These are phyloP conservation scores for Thunnus thynnus DNA, from an alignment of 2,113 vertebrate genomes.

Conservation along the genomic window DNA sequence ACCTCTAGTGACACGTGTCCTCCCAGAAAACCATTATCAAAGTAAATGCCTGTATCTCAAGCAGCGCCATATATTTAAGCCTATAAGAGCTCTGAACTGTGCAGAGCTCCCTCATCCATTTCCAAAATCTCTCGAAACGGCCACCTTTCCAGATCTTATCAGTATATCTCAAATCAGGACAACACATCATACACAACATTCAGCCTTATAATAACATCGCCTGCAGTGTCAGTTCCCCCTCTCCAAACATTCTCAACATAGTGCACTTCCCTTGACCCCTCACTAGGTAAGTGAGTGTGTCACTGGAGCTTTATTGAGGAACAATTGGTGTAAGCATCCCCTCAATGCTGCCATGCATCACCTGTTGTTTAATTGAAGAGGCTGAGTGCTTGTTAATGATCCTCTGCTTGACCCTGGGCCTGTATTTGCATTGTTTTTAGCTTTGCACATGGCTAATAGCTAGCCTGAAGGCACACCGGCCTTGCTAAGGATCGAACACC, in stretches of 20 bases:
- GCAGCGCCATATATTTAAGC: constrained; percentile 46
- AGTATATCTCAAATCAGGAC: constrained; percentile 22
- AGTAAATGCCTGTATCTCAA: constrained; percentile 48
- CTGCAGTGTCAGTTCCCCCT: constrained; percentile 19
- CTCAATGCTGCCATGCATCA: constrained; percentile 72
- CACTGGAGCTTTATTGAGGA: constrained; percentile 72
- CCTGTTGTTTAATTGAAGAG: constrained; percentile 81
- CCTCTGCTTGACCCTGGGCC: constrained; percentile 70
- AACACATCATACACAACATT: constrained; percentile 25
- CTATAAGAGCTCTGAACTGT: constrained; percentile 19
- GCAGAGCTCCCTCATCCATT: constrained; percentile 23
- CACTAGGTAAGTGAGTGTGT: constrained; percentile 62
- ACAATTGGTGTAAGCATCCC: constrained; percentile 71
- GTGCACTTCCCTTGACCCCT: constrained; percentile 68
- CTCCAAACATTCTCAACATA: constrained; percentile 32
- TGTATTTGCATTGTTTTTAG: constrained; percentile 83
- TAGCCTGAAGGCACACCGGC: constrained; percentile 66
- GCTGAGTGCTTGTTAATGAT: constrained; percentile 77
- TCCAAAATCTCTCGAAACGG: constrained; percentile 26
- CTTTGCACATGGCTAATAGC: constrained; percentile 82
- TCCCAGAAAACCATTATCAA: constrained; percentile 55
- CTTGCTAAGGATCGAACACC: constrained; percentile 78
- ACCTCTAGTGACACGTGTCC: constrained; percentile 53
- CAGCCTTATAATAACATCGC: constrained; percentile 47
- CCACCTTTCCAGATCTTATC: constrained; percentile 26